Percentiles rank a stretch among this genome's conserved stretches.
phyloP scores from a whole-genome alignment of 2,888 invertebrate genomes.

The Erpobdella octoculata region DNA sequence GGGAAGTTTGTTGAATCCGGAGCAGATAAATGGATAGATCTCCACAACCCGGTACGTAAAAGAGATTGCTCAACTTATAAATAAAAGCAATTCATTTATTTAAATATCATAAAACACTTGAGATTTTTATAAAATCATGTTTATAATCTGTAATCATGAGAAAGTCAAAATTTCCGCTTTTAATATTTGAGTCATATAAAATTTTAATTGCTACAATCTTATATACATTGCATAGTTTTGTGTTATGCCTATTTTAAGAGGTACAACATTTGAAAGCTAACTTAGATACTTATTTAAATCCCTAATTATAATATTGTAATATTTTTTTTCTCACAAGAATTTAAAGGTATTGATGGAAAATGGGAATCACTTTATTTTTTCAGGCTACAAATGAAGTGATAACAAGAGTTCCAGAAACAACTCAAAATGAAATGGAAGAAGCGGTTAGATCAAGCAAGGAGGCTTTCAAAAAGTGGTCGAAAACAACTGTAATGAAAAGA shows the following conservation, averaged over 20 bases:
- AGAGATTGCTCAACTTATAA: too few species aligned
- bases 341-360: too few species aligned
- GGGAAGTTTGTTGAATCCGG: conserved; percentile 87
- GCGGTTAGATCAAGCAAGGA: conserved; percentile 79
- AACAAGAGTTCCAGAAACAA: conserved; percentile 78
- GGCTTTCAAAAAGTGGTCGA: conserved; percentile 75
- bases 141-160: too few species aligned
- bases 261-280: too few species aligned
- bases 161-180: neutral
- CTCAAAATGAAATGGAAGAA: conserved; percentile 75
- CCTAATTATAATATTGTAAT: too few species aligned
- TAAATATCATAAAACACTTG: too few species aligned
- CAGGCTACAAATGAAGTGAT: conserved; percentile 58
- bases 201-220: neutral
- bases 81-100: too few species aligned
- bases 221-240: too few species aligned
- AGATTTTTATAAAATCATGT: too few species aligned
- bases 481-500: conserved; percentile 79
- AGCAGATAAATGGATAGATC: conserved; percentile 83
- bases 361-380: neutral
- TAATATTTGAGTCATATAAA: neutral
- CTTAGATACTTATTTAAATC: too few species aligned
- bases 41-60: conserved; percentile 71
- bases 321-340: too few species aligned
- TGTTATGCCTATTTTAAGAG: too few species aligned